Evolutionary conservation across 2,888 invertebrate genomes (phyloP).

Genomic region (Euproctis similis): DNA sequence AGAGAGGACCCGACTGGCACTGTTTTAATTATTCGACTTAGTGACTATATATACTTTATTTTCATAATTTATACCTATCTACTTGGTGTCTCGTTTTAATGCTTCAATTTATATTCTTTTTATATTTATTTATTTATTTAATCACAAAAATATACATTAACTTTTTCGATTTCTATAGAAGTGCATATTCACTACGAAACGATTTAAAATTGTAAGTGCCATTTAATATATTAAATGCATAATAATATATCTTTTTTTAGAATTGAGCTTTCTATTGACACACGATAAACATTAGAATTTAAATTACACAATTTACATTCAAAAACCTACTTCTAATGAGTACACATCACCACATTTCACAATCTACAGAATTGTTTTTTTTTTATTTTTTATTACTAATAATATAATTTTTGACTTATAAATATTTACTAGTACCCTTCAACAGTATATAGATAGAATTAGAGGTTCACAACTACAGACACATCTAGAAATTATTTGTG

Average conservation of each 20-base stretch:
- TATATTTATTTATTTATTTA: constrained; percentile 17
- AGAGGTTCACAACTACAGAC: constrained; percentile 23
- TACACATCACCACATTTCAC: constrained; percentile 13
- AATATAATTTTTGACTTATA: constrained; percentile 6
- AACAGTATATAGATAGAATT: constrained; percentile 15
- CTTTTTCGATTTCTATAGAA: constrained; percentile 12
- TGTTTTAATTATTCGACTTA: constrained; percentile 12
- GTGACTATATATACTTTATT: constrained; percentile 12
- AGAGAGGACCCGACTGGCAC: constrained; percentile 16
- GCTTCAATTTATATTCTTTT: constrained; percentile 17
- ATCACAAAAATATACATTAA: constrained; percentile 41
- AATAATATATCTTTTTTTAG: constrained; percentile 40
- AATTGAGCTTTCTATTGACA: constrained; percentile 51
- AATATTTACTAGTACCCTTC: constrained; percentile 19
- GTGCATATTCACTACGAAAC: constrained; percentile 15
- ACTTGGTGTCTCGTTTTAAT: constrained; percentile 29
- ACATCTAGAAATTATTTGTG: constrained; percentile 12
- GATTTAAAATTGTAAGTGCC: constrained; percentile 14
- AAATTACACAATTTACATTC: constrained; percentile 22
- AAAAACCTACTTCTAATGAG: constrained; percentile 6
- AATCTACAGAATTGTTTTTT: constrained; percentile 16
- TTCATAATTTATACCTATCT: constrained; percentile 18
- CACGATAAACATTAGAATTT: constrained; percentile 19
- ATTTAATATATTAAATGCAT: constrained; percentile 12
- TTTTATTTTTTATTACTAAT: constrained; percentile 17